Conservation (phyloP, 2,888 invertebrate species). For the Clistopyga incitator region DNA sequence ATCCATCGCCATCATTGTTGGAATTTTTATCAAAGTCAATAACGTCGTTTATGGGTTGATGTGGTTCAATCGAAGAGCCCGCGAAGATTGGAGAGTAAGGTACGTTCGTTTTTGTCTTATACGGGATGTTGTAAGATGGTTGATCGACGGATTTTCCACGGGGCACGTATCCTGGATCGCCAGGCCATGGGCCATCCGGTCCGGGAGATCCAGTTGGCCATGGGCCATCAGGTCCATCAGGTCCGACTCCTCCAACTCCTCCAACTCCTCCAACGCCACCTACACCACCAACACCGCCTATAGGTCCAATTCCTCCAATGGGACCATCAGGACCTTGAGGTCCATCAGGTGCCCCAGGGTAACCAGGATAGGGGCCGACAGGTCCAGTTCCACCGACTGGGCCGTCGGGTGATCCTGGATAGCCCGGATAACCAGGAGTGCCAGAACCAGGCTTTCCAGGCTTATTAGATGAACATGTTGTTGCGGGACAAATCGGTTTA, state of each 20-base stretch:
- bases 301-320: constrained; percentile 69
- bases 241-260: constrained; percentile 75
- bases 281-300: constrained; percentile 72
- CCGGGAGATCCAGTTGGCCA: constrained; percentile 80
- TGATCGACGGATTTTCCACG: constrained; percentile 9
- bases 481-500: constrained; percentile 64
- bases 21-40: constrained; percentile 2
- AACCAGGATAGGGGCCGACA: constrained; percentile 57
- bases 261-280: constrained; percentile 75
- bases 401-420: constrained; percentile 70
- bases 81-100: constrained; percentile 56
- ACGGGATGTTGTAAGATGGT: neutral
- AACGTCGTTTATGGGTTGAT: neutral
- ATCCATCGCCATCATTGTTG: constrained; percentile 6
- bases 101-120: neutral
- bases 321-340: constrained; percentile 70
- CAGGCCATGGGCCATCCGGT: constrained; percentile 81
- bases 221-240: constrained; percentile 75
- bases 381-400: constrained; percentile 64
- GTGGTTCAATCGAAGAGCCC: constrained; percentile 48
- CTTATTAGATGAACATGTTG: constrained; percentile 81
- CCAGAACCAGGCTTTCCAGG: constrained; percentile 66
- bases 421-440: constrained; percentile 68
- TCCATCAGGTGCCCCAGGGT: constrained; percentile 63
- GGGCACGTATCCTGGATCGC: constrained; percentile 80